Evolutionary conservation across 2,888 invertebrate genomes (phyloP), one percentile per base, ranked within the genome.

Genomic region (Diaprepes abbreviatus): DNA sequence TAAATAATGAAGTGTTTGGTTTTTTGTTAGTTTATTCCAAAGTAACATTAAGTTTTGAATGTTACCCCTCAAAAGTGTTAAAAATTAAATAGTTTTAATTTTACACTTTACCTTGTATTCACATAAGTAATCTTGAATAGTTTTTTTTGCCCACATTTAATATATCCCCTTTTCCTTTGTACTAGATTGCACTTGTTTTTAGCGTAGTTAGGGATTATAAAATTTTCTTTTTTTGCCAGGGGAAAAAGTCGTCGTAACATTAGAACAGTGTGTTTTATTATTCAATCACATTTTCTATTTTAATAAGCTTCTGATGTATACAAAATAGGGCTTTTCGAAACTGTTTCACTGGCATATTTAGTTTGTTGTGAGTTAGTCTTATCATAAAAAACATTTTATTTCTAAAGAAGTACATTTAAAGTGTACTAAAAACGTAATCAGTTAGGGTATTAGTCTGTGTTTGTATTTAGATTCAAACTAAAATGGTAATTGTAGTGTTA

Each of bases 341-440:
- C 21, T 38, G 4, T 40, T 48, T 28, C n/a, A 19, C 45, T 36
- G 54, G 19, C 31, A 35, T 68, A 54, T n/a, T 38, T 35, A 36
- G 54, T 14, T 38, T 55, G 10, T 38, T 14, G 17, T 14, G 38
- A 55, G 17, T 55, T 36, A 55, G 38, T 9, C 12, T 21, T 36
- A 58, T 14, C 10, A 40, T 38, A 28, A 60, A 45, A 24, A 63
- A 43, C 19, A 2, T 21, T 45, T 24, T 50, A 50, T 28, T 50
- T 50, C 12, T 9, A 16, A 5, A 35, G n/a, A 28, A 69, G 72
- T 66, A 62, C 69, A 69, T 69, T 9, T 65, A 63, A 48, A 16
- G 40, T 66, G 66, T 72, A 36, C 43, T 64, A 43, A 45, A 66
- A 31, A 16, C 17, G 14, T 31, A 7, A 43, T 19, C 38, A n/a